phyloP scores from a whole-genome alignment of 37 sponge, comb jelly and placozoan genomes.

The Haliclona indistincta region DNA sequence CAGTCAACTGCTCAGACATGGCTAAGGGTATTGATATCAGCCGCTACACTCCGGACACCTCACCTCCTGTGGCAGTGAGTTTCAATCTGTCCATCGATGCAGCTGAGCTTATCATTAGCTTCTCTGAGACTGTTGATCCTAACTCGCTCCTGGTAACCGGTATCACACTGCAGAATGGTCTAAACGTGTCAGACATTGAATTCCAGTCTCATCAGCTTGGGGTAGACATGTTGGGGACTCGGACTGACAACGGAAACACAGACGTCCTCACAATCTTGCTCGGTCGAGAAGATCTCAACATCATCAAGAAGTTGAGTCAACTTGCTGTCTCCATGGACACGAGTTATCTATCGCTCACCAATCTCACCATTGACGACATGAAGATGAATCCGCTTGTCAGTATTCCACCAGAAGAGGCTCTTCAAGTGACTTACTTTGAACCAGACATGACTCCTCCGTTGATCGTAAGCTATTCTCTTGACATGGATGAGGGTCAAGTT shows the following conservation, averaged over 20 bases:
- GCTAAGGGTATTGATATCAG: slow-evolving; percentile 17
- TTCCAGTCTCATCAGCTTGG: slow-evolving; percentile 42
- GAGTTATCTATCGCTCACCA: slow-evolving; percentile 53
- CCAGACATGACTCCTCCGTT: slow-evolving; percentile 59
- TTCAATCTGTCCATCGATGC: slow-evolving; percentile 69
- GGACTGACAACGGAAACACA: slow-evolving; percentile 32
- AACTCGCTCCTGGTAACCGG: slow-evolving; percentile 43
- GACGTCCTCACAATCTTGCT: slow-evolving; percentile 59
- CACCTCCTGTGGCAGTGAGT: slow-evolving; percentile 52
- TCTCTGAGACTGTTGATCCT: slow-evolving; percentile 78
- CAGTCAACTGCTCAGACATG: slow-evolving; percentile 42
- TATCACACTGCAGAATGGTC: slow-evolving; percentile 59
- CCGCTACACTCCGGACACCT: slow-evolving; percentile 70
- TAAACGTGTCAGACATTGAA: background rate
- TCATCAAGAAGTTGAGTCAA: slow-evolving; percentile 66
- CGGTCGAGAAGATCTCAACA: slow-evolving; percentile 58
- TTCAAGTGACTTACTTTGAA: slow-evolving; percentile 43
- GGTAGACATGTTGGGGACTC: slow-evolving; percentile 18
- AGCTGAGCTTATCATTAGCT: slow-evolving; percentile 53
- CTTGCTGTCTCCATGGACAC: slow-evolving; percentile 66
- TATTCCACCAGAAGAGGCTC: slow-evolving; percentile 27
- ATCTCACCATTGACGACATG: slow-evolving; percentile 60
- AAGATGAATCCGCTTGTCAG: slow-evolving; percentile 43
- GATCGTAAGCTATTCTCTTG: slow-evolving; percentile 52
- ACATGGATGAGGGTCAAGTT: slow-evolving; percentile 56